Conservation (phyloP, 2,113 vertebrate genomes). For the Coturnix japonica region DNA sequence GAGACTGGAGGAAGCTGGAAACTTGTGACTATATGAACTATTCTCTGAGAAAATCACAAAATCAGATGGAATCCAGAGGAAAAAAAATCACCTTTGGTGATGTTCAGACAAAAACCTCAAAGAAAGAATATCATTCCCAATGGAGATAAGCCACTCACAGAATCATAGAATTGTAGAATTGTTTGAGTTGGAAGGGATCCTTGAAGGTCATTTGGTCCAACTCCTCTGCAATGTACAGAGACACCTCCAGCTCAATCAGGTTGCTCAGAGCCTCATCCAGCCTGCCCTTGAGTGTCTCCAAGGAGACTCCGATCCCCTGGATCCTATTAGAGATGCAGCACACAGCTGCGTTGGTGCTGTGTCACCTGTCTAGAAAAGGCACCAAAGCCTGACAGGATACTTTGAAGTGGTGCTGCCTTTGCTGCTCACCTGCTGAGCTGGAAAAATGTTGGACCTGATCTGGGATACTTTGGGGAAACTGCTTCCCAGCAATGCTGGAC, state of each 20-base stretch:
- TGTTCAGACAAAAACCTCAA: background rate
- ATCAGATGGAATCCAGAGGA: background rate
- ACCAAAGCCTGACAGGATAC: background rate
- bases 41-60: background rate
- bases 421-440: background rate
- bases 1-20: background rate
- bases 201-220: too few relatives aligned
- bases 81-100: background rate
- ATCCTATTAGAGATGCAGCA: background rate
- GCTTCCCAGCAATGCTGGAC: background rate
- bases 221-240: too few relatives aligned
- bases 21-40: background rate
- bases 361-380: background rate
- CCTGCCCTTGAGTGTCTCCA: too few relatives aligned
- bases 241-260: too few relatives aligned
- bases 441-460: background rate
- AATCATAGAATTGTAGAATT: too few relatives aligned
- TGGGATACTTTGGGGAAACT: rapidly evolving
- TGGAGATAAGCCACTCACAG: background rate
- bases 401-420: background rate
- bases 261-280: too few relatives aligned
- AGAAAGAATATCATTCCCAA: background rate
- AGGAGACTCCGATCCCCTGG: background rate
- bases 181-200: too few relatives aligned
- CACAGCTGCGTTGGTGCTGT: background rate